phyloP scores from a whole-genome alignment of 2,797 vertebrate genomes.

The Eulemur mongoz region DNA sequence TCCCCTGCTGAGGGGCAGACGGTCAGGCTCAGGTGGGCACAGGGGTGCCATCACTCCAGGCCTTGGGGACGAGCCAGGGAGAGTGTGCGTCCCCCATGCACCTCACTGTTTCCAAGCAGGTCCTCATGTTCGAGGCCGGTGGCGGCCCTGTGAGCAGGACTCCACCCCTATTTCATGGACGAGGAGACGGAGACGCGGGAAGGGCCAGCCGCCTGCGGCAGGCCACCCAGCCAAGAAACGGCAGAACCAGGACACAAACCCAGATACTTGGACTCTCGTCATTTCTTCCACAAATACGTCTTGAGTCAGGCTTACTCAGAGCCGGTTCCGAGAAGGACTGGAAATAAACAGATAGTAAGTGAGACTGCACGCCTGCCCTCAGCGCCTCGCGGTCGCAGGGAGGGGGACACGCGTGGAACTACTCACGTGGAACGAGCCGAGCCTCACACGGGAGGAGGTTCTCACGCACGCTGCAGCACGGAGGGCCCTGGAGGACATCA shows the following conservation, averaged over 20 bases:
- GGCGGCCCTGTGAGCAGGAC: neutral
- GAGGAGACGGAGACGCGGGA: fast-evolving
- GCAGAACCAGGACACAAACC: neutral
- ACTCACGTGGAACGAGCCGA: fast-evolving
- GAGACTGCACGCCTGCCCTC: neutral
- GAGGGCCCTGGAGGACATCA: fast-evolving
- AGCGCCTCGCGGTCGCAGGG: fast-evolving
- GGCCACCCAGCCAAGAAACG: neutral
- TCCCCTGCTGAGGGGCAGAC: neutral
- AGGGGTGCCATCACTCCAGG: neutral
- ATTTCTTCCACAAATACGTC: neutral
- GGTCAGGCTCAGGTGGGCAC: neutral
- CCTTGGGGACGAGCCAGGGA: neutral
- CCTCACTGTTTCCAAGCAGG: neutral
- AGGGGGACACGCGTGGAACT: fast-evolving
- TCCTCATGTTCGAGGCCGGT: neutral
- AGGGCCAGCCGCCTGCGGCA: neutral
- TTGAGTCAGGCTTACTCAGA: neutral
- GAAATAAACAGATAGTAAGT: neutral
- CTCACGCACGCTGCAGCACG: fast-evolving
- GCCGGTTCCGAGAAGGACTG: neutral
- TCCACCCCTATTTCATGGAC: fast-evolving
- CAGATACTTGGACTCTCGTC: fast-evolving
- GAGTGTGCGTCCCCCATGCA: fast-evolving
- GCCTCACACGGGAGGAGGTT: neutral